These are phyloP conservation scores for human (Homo sapiens) DNA, from an alignment of 2,113 vertebrate species.

Conservation along the genomic window GRCh38 chr2:42147001-42147500, in stretches of 20 bases:
- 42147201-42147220: neutral
- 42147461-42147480: neutral
- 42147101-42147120: neutral
- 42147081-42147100: no score
- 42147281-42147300: conserved; percentile 6
- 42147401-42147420: neutral
- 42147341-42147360: neutral
- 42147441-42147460: neutral
- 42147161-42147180: neutral
- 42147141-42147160: neutral
- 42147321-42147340: neutral
- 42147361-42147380: neutral
- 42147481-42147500: neutral
- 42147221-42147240: neutral
- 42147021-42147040: neutral
- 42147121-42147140: neutral
- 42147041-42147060: neutral
- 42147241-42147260: neutral
- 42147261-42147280: neutral
- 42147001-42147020: neutral
- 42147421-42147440: neutral
- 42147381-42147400: neutral
- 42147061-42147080: neutral
- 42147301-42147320: conserved; percentile 1
- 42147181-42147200: conserved; percentile 5